Percentiles rank a stretch among this genome's conserved stretches.
Conservation (phyloP, 2,113 vertebrate species). For the Eublepharis macularius region DNA sequence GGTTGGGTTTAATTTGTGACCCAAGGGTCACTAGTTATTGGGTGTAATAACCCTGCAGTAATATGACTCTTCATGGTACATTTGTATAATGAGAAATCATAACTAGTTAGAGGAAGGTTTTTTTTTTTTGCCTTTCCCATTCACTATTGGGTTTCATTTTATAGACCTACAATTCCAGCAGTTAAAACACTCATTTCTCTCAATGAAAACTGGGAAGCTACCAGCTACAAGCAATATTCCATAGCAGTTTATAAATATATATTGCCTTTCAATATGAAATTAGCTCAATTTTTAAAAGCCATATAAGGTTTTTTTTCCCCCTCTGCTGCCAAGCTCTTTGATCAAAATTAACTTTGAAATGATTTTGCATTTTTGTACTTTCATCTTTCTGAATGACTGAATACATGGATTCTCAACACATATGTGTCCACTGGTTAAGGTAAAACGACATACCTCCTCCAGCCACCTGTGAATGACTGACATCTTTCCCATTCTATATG, state of each 20-base stretch:
- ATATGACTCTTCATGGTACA: slow-evolving; percentile 68
- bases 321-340: not conserved
- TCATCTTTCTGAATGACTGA: not conserved
- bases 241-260: not conserved
- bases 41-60: slow-evolving; percentile 63
- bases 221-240: slow-evolving; percentile 34
- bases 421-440: not conserved
- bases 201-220: slow-evolving; percentile 19
- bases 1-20: slow-evolving; percentile 75
- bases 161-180: slow-evolving; percentile 17
- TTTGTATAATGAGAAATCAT: slow-evolving; percentile 78
- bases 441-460: not conserved
- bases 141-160: slow-evolving; percentile 49
- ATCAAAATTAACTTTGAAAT: not conserved
- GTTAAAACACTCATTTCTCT: not conserved
- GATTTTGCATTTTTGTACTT: not conserved
- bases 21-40: slow-evolving; percentile 70
- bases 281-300: not conserved
- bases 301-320: not conserved
- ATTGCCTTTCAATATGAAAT: not conserved
- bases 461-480: not conserved
- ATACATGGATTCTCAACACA: not conserved
- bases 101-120: slow-evolving; percentile 60
- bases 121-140: slow-evolving; percentile 53
- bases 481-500: not conserved